These are phyloP conservation scores for Mechanitis mazaeus DNA, from an alignment of 2,888 invertebrate genomes.

Conservation along the genomic window DNA sequence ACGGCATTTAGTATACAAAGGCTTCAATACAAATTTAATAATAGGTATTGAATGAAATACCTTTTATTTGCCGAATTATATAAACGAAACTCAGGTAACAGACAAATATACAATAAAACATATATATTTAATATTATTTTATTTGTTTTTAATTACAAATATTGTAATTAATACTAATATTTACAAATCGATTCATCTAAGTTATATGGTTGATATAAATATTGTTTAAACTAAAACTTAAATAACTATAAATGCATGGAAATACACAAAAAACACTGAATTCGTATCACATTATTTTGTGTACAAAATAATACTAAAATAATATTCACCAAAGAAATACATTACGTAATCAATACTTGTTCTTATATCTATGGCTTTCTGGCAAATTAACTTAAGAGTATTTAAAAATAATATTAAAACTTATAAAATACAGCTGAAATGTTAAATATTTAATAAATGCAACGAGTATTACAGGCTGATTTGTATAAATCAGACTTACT, in stretches of 20 bases:
- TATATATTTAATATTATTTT: constrained; percentile 37
- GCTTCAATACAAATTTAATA: constrained; percentile 5
- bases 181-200: constrained; percentile 59
- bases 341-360: constrained; percentile 21
- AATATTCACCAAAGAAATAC: constrained; percentile 13
- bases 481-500: constrained; percentile 36
- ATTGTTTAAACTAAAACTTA: constrained; percentile 45
- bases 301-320: constrained; percentile 42
- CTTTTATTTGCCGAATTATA: not conserved
- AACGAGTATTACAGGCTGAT: constrained; percentile 28
- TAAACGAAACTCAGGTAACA: not conserved
- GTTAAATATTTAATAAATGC: constrained; percentile 28
- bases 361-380: constrained; percentile 49
- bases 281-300: constrained; percentile 71
- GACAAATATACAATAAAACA: not conserved
- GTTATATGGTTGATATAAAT: constrained; percentile 66
- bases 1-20: not conserved
- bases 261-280: constrained; percentile 59
- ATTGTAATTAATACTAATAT: constrained; percentile 69
- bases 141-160: constrained; percentile 68
- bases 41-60: not conserved
- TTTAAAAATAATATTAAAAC: constrained; percentile 26
- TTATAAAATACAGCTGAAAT: constrained; percentile 20
- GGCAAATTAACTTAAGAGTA: constrained; percentile 41
- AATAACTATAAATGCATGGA: constrained; percentile 62